Conservation (phyloP, 2,888 invertebrate genomes). For the Patella pellucida region DNA sequence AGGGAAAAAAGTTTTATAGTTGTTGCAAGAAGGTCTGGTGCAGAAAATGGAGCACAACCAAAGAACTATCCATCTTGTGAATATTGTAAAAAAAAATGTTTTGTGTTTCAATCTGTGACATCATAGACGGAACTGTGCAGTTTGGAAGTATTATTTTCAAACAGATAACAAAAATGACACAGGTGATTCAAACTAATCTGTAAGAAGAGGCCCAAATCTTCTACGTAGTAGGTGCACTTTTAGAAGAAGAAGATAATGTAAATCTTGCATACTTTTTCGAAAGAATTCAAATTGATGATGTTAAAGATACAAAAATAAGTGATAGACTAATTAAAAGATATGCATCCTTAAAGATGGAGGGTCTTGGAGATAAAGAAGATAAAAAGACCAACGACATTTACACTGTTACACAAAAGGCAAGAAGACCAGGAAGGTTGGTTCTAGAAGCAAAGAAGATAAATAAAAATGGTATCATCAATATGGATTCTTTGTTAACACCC, state of each 20-base stretch:
- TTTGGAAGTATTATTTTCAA: background rate
- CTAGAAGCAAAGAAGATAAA: background rate
- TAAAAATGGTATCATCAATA: background rate
- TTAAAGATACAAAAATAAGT: background rate
- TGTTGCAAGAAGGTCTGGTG: background rate
- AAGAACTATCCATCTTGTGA: background rate
- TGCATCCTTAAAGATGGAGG: background rate
- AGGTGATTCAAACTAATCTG: background rate
- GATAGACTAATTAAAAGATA: background rate
- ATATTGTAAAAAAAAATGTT: background rate
- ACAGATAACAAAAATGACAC: background rate
- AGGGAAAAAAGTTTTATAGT: background rate
- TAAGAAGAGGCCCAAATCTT: background rate
- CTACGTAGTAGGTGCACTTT: background rate
- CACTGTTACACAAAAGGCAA: background rate
- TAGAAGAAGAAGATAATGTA: background rate
- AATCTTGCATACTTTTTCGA: background rate
- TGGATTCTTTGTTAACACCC: conserved; percentile 3
- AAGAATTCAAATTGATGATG: background rate
- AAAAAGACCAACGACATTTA: background rate
- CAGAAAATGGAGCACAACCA: background rate
- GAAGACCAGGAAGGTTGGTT: background rate
- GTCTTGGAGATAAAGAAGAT: background rate
- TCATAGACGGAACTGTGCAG: conserved; percentile 2
- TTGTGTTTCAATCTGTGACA: background rate